Conservation (phyloP, 2,113 vertebrate species). For the Ancistrus triradiatus region DNA sequence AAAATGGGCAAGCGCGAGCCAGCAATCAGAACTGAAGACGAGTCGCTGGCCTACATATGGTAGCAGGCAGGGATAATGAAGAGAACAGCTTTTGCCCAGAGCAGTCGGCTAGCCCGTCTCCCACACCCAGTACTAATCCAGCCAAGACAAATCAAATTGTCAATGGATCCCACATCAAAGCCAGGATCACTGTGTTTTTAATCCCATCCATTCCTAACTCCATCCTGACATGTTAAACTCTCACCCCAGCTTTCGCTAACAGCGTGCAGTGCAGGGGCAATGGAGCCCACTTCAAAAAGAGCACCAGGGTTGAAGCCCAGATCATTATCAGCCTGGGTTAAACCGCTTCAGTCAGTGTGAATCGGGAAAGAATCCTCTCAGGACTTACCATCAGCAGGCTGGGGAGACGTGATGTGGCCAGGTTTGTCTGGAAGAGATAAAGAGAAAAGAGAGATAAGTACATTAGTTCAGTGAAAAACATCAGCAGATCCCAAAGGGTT, state of each 20-base stretch:
- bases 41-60: slow-evolving; percentile 13
- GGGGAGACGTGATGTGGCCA: slow-evolving; percentile 77
- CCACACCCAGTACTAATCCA: slow-evolving; percentile 13
- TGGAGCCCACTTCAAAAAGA: slow-evolving; percentile 57
- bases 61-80: slow-evolving; percentile 18
- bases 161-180: slow-evolving; percentile 67
- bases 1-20: slow-evolving; percentile 22
- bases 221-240: slow-evolving; percentile 15
- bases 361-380: slow-evolving; percentile 42
- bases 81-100: slow-evolving; percentile 13
- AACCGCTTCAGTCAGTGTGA: slow-evolving; percentile 45
- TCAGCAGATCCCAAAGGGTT: slow-evolving; percentile 47
- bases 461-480: slow-evolving; percentile 58
- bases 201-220: not conserved
- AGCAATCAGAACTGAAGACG: slow-evolving; percentile 30
- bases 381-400: slow-evolving; percentile 88
- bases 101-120: slow-evolving; percentile 11
- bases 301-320: slow-evolving; percentile 32
- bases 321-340: slow-evolving; percentile 51
- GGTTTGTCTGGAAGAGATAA: slow-evolving; percentile 86
- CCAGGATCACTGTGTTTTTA: slow-evolving; percentile 3
- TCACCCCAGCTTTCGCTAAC: not conserved
- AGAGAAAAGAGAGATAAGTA: slow-evolving; percentile 49
- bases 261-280: not conserved
- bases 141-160: slow-evolving; percentile 64